Evolutionary conservation across 2,113 vertebrate species (phyloP).

Genomic region (Poeciliopsis occidentalis): DNA sequence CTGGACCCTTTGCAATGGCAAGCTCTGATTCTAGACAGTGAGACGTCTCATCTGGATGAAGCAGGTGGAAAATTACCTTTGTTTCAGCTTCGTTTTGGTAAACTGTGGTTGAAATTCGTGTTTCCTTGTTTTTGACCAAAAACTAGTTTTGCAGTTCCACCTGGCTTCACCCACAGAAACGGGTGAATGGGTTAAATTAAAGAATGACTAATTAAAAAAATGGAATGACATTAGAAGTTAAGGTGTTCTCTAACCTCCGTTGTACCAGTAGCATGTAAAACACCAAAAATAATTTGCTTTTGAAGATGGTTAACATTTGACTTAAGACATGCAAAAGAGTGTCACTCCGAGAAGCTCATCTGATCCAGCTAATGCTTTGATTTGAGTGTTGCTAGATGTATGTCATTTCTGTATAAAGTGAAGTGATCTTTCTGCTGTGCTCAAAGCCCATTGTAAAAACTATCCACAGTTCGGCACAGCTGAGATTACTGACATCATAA

Average conservation of each 20-base stretch:
- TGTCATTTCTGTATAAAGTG: no score
- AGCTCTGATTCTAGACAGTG: background rate
- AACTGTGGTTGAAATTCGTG: background rate
- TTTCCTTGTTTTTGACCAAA: background rate
- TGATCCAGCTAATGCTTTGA: no score
- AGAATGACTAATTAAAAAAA: background rate
- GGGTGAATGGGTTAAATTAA: background rate
- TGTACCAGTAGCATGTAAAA: background rate
- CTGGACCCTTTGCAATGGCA: background rate
- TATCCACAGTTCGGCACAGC: no score
- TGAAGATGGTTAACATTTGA: background rate
- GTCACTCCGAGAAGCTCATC: no score
- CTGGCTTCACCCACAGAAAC: background rate
- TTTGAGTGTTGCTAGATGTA: no score
- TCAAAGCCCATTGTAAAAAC: no score
- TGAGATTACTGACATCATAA: no score
- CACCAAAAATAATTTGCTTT: background rate
- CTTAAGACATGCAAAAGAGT: no score
- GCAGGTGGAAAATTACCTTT: background rate
- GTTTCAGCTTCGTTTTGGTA: background rate
- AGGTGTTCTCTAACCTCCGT: background rate
- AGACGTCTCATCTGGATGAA: background rate
- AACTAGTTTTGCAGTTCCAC: background rate
- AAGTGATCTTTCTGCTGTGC: no score
- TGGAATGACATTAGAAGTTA: background rate